Base-by-base conservation (phyloP, 1,140 invertebrate genomes). In the Drosophila tani region DNA sequence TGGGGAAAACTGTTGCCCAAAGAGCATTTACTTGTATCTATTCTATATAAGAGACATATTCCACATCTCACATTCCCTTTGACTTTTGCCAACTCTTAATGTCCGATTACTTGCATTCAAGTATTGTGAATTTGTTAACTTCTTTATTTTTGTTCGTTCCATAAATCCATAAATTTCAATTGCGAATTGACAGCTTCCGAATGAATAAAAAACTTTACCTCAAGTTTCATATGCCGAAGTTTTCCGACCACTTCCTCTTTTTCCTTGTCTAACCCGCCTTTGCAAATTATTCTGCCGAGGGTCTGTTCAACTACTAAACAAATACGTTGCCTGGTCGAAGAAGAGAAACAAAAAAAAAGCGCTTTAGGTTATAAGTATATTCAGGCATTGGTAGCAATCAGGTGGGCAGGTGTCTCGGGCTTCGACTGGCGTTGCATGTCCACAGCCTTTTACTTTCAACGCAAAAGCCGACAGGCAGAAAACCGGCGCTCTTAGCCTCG, bases 401-500 rank as follows among this genome's bases (percentile, higher is more conserved):
- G 76, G 74, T 73, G 70, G 76, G 74, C 75, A 78, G 75, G 75
- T 78, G 75, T 76, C 60, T 53, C 43, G 43, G 8, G 21, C n/a
- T 47, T 56, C 69, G 51, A 70, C 51, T 66, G 74, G 46, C 68
- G 56, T 46, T 53, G 76, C 57, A 82, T 68, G 69, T 59, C 65
- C n/a, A 21, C 43, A 59, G 50, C 85, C 84, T 88, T 88, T 88
- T 88, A 88, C 84, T 88, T 88, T 88, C 84, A 87, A 66, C 70
- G 62, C 56, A 51, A 62, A 50, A 43, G 66, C 69, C 69, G 67
- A 70, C 63, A 58, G 67, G 19, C 66, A 29, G 64, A 29, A 47
- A 45, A 47, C 27, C 21, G 19, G 3, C 29, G 6, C 77, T 49
- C 77, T 77, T 74, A 49, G 5, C 21, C 41, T 35, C 21, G 15